Conservation (phyloP, 2,888 invertebrate species). For the Lycaena phlaeas region DNA sequence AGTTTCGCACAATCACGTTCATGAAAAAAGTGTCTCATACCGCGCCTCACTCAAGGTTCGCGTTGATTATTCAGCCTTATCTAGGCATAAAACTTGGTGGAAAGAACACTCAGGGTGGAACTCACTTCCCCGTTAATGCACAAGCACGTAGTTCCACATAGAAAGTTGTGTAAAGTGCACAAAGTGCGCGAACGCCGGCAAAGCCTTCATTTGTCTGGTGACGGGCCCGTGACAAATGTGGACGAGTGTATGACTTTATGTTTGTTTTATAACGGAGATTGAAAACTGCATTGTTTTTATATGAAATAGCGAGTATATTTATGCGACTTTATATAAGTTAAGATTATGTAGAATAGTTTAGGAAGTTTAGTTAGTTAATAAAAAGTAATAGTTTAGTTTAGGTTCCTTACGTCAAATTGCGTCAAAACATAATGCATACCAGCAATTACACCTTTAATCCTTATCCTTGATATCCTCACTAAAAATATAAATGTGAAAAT, state of each 20-base stretch:
- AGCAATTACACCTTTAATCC: no score
- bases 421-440: no score
- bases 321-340: no score
- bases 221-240: slow-evolving; percentile 70
- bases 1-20: no score
- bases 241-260: slow-evolving; percentile 40
- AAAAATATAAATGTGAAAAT: no score
- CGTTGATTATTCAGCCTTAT: slow-evolving; percentile 60
- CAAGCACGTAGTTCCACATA: slow-evolving; percentile 66
- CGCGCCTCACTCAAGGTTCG: slow-evolving; percentile 31
- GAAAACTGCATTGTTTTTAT: background rate
- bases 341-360: no score
- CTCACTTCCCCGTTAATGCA: slow-evolving; percentile 61
- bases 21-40: slow-evolving; percentile 28
- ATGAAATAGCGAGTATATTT: no score
- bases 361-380: no score
- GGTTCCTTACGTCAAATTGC: no score
- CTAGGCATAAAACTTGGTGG: slow-evolving; percentile 56
- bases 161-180: slow-evolving; percentile 69
- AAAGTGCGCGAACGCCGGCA: slow-evolving; percentile 64
- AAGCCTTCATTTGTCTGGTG: slow-evolving; percentile 73
- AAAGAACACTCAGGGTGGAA: slow-evolving; percentile 55
- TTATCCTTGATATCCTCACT: no score
- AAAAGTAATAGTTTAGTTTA: no score
- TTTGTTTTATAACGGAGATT: slow-evolving; percentile 2